A percentile compares a stretch with the other conserved stretches of the same genome.
These are phyloP conservation scores for Archivesica marissinica DNA, from an alignment of 1,140 invertebrate genomes.

Conservation along the genomic window DNA sequence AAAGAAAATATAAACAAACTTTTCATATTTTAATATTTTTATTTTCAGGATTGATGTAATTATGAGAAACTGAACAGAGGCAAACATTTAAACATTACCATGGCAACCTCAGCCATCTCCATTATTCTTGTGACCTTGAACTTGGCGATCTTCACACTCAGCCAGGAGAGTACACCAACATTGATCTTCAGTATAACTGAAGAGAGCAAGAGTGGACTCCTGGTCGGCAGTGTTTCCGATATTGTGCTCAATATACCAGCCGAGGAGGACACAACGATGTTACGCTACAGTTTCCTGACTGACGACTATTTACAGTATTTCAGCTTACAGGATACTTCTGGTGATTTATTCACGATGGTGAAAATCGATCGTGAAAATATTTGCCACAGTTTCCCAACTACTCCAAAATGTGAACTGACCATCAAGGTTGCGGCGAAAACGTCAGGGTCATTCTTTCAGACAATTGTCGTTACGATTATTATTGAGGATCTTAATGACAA, in stretches of 20 bases:
- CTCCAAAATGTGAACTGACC: constrained; percentile 54
- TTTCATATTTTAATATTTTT: neutral
- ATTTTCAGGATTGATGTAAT: constrained; percentile 17
- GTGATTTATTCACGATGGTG: constrained; percentile 56
- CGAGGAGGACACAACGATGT: neutral
- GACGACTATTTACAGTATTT: constrained; percentile 16
- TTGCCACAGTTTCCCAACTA: constrained; percentile 58
- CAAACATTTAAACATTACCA: constrained; percentile 11
- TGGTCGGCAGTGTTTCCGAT: constrained; percentile 25
- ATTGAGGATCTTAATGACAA: constrained; percentile 81
- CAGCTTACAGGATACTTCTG: constrained; percentile 26
- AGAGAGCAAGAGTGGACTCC: neutral
- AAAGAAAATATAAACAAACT: neutral
- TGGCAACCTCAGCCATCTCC: constrained; percentile 3
- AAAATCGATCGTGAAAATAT: constrained; percentile 74
- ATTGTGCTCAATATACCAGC: neutral
- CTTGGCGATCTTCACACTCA: neutral
- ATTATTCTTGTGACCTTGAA: constrained; percentile 12
- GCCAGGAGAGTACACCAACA: constrained; percentile 14
- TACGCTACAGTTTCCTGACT: constrained; percentile 17
- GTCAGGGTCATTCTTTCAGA: neutral
- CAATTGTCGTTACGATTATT: constrained; percentile 62
- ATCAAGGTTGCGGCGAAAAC: constrained; percentile 64
- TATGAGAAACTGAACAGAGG: constrained; percentile 13
- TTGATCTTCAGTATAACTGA: constrained; percentile 37